A percentile compares a stretch with the other conserved stretches of the same genome.
These are phyloP conservation scores for Pseudorasbora parva DNA, from an alignment of 2,113 vertebrate genomes.

Conservation along the genomic window DNA sequence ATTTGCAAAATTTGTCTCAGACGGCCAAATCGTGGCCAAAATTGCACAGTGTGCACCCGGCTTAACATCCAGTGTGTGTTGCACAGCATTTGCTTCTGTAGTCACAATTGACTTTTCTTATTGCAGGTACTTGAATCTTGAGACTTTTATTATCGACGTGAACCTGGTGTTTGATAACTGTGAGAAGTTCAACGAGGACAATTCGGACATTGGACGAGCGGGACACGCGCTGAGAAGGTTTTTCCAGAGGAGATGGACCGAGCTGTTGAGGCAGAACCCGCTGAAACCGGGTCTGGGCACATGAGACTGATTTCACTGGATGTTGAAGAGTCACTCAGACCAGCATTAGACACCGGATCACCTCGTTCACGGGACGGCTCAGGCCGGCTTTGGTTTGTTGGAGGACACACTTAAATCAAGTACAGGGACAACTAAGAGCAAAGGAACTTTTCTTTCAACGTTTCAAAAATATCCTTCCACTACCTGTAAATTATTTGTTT, in stretches of 20 bases:
- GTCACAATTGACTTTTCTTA: background rate
- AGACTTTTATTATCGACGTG: slow-evolving; percentile 87
- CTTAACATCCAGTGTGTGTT: too few species aligned
- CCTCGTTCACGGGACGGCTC: background rate
- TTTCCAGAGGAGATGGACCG: slow-evolving; percentile 90
- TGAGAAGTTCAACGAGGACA: slow-evolving; percentile 92
- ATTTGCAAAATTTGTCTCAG: too few species aligned
- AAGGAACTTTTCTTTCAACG: background rate
- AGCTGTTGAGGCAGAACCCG: slow-evolving; percentile 82
- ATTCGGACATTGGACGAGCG: slow-evolving; percentile 89
- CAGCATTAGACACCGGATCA: background rate
- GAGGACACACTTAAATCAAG: slow-evolving; percentile 81
- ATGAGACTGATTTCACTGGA: slow-evolving; percentile 61
- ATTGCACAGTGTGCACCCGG: too few species aligned
- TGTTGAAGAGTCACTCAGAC: background rate
- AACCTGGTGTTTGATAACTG: slow-evolving; percentile 94
- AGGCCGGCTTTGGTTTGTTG: too few species aligned
- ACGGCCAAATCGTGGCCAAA: too few species aligned
- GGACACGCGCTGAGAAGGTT: slow-evolving; percentile 89
- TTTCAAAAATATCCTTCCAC: slow-evolving; percentile 74
- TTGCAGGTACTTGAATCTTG: slow-evolving; percentile 84
- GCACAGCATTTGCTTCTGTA: background rate
- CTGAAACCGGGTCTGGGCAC: slow-evolving; percentile 56
- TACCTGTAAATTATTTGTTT: slow-evolving; percentile 83
- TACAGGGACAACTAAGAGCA: slow-evolving; percentile 78